These are phyloP conservation scores for Corythaeola cristata DNA, from an alignment of 2,113 vertebrate genomes.

Conservation along the genomic window DNA sequence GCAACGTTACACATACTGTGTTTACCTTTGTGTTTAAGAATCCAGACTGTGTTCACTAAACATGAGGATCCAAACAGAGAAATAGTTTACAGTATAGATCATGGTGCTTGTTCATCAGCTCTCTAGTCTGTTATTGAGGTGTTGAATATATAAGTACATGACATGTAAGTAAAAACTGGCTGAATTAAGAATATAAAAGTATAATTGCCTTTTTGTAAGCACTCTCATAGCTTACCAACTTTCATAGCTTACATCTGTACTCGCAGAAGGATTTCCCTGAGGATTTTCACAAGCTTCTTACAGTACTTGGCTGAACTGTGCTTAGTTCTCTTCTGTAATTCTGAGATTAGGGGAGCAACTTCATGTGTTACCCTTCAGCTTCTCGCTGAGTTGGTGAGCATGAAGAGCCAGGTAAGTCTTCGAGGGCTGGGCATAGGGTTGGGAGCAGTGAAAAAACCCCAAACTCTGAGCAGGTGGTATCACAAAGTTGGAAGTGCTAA, in stretches of 20 bases:
- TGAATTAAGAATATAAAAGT: not conserved
- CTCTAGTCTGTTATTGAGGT: not conserved
- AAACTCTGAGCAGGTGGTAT: not conserved
- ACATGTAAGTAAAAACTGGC: not conserved
- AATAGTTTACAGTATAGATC: not conserved
- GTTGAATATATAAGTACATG: not conserved
- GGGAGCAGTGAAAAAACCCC: not conserved
- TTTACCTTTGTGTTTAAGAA: not conserved
- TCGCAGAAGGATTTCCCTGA: not conserved
- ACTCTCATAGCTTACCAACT: not conserved
- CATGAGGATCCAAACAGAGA: not conserved
- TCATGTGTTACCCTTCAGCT: not conserved
- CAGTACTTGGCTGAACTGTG: not conserved
- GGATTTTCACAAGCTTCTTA: not conserved
- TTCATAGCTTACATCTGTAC: not conserved
- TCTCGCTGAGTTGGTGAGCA: not conserved
- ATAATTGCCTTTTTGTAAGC: not conserved
- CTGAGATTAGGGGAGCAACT: not conserved
- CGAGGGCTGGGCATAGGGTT: not conserved
- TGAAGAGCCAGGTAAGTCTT: not conserved
- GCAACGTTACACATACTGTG: too few relatives aligned
- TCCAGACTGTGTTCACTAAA: not conserved
- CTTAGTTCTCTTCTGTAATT: not conserved
- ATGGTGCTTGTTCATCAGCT: not conserved
- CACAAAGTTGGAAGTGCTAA: not conserved